phyloP scores from a whole-genome alignment of 30 jellyfish, hydroid and myxozoan species.

The Turritopsis rubra region DNA sequence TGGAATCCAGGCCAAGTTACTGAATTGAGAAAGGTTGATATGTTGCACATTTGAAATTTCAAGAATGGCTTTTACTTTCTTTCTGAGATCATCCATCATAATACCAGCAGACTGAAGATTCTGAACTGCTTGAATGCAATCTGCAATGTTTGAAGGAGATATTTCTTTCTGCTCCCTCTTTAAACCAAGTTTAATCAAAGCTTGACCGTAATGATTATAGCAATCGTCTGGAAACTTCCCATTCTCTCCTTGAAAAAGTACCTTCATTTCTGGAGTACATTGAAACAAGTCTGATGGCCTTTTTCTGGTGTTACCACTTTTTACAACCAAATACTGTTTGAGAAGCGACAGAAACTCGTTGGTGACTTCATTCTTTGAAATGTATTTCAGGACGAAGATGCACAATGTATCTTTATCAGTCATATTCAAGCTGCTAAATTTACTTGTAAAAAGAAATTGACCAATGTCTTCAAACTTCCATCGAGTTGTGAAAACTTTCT shows the following conservation, averaged over 20 bases:
- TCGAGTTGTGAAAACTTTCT: background rate
- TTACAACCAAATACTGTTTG: constrained; percentile 7
- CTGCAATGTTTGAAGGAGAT: constrained; percentile 25
- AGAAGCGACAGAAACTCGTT: background rate
- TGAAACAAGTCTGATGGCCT: constrained; percentile 42
- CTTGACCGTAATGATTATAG: background rate
- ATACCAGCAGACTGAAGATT: background rate
- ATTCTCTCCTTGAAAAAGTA: constrained; percentile 25
- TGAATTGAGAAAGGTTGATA: background rate
- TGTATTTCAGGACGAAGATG: constrained; percentile 23
- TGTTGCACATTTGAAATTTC: background rate
- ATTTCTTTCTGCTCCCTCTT: constrained; percentile 16
- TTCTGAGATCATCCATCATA: background rate
- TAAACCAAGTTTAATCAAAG: constrained; percentile 35
- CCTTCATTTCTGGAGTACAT: background rate
- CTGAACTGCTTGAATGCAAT: background rate
- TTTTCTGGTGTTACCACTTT: constrained; percentile 22
- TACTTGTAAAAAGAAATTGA: background rate
- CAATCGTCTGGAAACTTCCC: constrained; percentile 42
- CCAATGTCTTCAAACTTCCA: constrained; percentile 15
- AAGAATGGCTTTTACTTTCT: background rate
- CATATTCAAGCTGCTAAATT: background rate
- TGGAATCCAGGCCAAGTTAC: background rate
- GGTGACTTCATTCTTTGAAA: background rate
- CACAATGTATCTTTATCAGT: background rate